Conservation (phyloP, 2,113 vertebrate genomes). For the Eurypyga helias region DNA sequence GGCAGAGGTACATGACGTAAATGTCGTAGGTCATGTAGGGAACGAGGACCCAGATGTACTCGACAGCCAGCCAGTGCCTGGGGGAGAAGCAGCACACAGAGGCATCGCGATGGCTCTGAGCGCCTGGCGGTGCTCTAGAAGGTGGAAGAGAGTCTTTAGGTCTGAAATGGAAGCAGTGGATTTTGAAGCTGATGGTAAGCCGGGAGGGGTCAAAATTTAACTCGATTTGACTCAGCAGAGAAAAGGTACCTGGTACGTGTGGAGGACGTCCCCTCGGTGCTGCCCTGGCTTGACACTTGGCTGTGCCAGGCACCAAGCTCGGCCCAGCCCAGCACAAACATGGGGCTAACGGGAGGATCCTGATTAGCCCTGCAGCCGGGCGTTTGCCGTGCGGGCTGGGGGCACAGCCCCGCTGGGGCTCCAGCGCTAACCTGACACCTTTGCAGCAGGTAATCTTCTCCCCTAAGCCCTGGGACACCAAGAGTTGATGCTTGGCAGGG, state of each 20-base stretch:
- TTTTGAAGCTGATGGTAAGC: neutral
- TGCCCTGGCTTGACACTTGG: neutral
- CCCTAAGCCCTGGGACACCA: neutral
- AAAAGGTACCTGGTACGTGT: neutral
- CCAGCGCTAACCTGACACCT: neutral
- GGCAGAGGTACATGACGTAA: constrained; percentile 95
- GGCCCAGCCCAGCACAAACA: constrained; percentile 18
- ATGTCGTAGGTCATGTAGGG: constrained; percentile 97
- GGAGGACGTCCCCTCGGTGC: neutral
- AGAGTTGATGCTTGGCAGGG: neutral
- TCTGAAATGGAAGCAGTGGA: neutral
- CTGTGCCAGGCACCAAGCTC: constrained; percentile 21
- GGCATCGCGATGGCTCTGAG: fast-evolving
- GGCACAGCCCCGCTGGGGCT: neutral
- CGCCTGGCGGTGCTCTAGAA: fast-evolving
- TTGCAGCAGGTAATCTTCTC: neutral
- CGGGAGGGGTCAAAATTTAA: neutral
- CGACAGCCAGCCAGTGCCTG: constrained; percentile 92
- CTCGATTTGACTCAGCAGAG: neutral
- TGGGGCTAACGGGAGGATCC: fast-evolving
- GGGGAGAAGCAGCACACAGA: constrained; percentile 24
- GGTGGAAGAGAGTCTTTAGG: neutral
- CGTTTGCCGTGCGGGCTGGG: neutral
- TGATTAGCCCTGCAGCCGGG: neutral
- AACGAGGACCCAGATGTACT: constrained; percentile 90